Conservation (phyloP, 2,113 vertebrate genomes). For the Theristicus caerulescens region DNA sequence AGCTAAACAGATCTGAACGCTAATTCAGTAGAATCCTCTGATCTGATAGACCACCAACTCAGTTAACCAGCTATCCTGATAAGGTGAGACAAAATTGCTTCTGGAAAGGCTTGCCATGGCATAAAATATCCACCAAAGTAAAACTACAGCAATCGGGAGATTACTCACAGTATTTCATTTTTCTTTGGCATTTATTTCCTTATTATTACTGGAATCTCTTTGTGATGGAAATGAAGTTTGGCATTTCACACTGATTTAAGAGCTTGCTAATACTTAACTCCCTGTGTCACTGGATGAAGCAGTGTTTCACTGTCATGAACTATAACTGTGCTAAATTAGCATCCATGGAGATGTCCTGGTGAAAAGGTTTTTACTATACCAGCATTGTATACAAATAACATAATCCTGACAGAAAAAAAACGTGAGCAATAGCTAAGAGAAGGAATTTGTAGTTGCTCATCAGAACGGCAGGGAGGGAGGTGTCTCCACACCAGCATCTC, state of each 20-base stretch:
- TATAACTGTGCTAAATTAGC: slow-evolving; percentile 32
- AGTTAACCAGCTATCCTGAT: background rate
- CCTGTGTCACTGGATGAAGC: background rate
- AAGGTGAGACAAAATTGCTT: background rate
- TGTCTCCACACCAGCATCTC: background rate
- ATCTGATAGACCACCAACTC: background rate
- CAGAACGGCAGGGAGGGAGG: background rate
- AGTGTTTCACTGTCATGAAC: background rate
- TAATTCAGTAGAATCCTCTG: background rate
- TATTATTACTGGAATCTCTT: background rate
- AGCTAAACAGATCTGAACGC: background rate
- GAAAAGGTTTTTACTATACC: background rate
- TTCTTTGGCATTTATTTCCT: slow-evolving; percentile 3
- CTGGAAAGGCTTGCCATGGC: background rate
- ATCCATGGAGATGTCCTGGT: background rate
- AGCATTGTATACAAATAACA: background rate
- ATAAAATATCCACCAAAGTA: background rate
- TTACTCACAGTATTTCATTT: background rate
- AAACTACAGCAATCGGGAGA: background rate
- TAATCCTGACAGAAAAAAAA: background rate
- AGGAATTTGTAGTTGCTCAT: background rate
- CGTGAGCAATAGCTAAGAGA: background rate
- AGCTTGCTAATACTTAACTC: background rate
- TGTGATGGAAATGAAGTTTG: background rate
- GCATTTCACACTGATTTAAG: background rate